Evolutionary conservation across 2,797 vertebrate genomes (phyloP).

Genomic region (Phalloptychus januarius): DNA sequence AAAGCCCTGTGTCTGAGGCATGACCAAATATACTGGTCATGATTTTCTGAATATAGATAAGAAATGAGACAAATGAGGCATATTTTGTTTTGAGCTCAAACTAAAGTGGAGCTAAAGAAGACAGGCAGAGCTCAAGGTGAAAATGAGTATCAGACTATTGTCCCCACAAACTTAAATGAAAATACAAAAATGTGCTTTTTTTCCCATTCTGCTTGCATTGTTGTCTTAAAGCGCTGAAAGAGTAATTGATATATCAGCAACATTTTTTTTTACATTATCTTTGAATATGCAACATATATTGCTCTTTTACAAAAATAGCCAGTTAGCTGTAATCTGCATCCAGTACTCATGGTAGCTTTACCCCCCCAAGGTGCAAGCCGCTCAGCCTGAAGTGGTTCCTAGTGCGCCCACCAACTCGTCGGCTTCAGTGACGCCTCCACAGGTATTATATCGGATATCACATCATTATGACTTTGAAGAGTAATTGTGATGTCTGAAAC

Average conservation of each 20-base stretch:
- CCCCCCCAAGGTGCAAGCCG: conserved; percentile 77
- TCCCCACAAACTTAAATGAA: background rate
- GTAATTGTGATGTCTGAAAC: conserved; percentile 21
- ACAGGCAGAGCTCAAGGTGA: background rate
- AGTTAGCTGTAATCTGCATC: background rate
- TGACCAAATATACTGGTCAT: background rate
- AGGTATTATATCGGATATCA: conserved; percentile 76
- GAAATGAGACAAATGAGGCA: background rate
- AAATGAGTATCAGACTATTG: background rate
- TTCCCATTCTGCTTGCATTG: background rate
- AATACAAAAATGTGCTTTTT: background rate
- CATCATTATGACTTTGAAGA: conserved; percentile 14
- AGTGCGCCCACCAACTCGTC: conserved; percentile 76
- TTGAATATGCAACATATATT: background rate
- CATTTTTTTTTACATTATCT: background rate
- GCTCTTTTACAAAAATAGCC: background rate
- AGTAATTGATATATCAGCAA: background rate
- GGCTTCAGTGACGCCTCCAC: conserved; percentile 71
- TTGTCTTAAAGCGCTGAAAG: background rate
- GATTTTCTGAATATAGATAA: background rate
- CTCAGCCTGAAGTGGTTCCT: conserved; percentile 74
- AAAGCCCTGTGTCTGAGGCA: background rate
- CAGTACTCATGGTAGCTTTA: conserved; percentile 5
- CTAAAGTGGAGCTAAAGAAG: background rate
- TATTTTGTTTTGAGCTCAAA: background rate